Evolutionary conservation across 2,113 vertebrate genomes (phyloP).

Genomic region (Mus spicilegus): DNA sequence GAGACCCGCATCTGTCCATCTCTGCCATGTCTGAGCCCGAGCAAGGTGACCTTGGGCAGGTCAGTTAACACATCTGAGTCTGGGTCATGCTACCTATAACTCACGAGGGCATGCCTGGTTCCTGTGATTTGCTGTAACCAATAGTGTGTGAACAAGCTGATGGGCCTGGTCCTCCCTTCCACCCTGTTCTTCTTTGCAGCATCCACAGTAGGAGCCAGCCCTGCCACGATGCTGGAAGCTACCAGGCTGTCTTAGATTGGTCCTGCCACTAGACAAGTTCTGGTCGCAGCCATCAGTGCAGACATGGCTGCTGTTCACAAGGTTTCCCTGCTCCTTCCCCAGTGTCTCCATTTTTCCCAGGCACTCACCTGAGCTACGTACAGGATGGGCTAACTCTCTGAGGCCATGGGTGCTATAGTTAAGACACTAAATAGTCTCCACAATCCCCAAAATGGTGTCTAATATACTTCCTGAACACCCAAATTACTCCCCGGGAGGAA

Average conservation of each 20-base stretch:
- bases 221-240: neutral
- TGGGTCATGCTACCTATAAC: neutral
- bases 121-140: neutral
- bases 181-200: accelerated
- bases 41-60: neutral
- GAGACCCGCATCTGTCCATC: neutral
- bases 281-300: neutral
- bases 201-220: neutral
- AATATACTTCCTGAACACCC: conserved; percentile 25
- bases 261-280: neutral
- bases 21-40: neutral
- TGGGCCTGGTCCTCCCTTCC: neutral
- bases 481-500: conserved; percentile 63
- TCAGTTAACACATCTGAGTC: neutral
- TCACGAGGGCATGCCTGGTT: neutral
- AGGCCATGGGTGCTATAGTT: neutral
- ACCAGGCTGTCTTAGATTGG: neutral
- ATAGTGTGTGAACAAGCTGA: neutral
- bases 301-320: neutral
- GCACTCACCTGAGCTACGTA: neutral
- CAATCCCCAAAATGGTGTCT: neutral
- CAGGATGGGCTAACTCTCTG: neutral
- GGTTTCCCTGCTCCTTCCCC: neutral
- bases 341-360: neutral
- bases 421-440: neutral